Percentiles rank a stretch among this genome's conserved stretches.
phyloP scores from a whole-genome alignment of 2,797 vertebrate species.

The Threskiornis aethiopicus region DNA sequence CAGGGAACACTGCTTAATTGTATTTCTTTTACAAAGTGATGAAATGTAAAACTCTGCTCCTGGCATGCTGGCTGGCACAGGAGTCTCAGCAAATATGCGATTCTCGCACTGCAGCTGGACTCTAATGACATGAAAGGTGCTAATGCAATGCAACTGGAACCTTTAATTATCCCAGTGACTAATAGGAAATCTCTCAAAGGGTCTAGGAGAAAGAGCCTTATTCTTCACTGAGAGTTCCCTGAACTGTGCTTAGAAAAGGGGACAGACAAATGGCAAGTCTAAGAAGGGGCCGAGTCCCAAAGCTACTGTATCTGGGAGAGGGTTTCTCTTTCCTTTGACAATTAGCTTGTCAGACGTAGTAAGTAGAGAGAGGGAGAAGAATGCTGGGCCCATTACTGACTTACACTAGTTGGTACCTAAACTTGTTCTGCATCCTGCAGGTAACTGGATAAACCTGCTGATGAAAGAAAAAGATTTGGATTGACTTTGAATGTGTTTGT shows the following conservation, averaged over 20 bases:
- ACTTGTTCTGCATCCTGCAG: conserved; percentile 41
- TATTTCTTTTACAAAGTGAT: conserved; percentile 53
- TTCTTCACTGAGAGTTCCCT: not conserved
- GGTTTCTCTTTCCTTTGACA: not conserved
- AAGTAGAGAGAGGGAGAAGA: not conserved
- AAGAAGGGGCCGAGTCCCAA: not conserved
- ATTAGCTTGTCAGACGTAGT: not conserved
- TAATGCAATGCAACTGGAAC: conserved; percentile 66
- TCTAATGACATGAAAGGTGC: conserved; percentile 59
- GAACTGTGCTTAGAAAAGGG: not conserved
- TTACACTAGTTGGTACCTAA: not conserved
- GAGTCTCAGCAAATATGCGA: conserved; percentile 51
- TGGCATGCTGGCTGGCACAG: not conserved
- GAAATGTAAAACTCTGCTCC: conserved; percentile 52
- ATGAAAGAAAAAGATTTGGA: conserved; percentile 38
- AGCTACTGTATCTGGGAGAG: not conserved
- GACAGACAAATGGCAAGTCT: not conserved
- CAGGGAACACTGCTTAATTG: conserved; percentile 44
- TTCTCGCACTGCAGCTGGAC: conserved; percentile 59
- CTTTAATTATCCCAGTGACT: conserved; percentile 63
- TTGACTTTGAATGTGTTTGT: conserved; percentile 38
- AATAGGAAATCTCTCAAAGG: conserved; percentile 49
- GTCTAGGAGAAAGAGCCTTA: conserved; percentile 17
- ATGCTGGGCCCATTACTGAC: not conserved
- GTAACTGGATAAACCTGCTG: conserved; percentile 59